Base-by-base conservation (phyloP, 2,113 vertebrate genomes). In the Tetraodon nigroviridis region DNA sequence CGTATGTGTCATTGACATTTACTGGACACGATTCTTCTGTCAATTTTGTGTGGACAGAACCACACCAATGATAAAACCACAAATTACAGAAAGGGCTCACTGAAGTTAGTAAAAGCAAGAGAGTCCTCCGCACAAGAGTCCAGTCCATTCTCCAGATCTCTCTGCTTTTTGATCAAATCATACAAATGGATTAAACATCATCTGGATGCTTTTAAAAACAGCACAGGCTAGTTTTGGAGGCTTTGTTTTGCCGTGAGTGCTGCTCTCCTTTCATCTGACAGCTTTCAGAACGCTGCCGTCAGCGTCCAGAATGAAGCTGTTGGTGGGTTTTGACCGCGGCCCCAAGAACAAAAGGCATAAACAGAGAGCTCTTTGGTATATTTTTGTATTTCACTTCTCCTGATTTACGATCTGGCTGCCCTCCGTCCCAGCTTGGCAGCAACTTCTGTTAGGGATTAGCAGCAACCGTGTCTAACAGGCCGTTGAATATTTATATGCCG, bases 401-500 rank as follows among this genome's bases (percentile, higher is more conserved):
- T 74, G 69, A 84, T 75, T 81, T 85, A 78, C 71, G 71, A 81
- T 70, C 60, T 74, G 72, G 57, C 75, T 81, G 76, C 69, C 80
- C 62, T 55, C 55, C 76, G 76, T 58, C 73, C 73, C 64, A 55
- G 58, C 62, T 75, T 74, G 78, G 81, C 76, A 80, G 71, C 15
- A n/a, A 61, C 73, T 67, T 58, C 45, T 62, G 54, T 55, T 32
- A 58, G 62, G 69, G 82, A 82, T 83, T 87, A 87, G 62, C 64
- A 67, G 78, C 80, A 80, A 70, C 68, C 72, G 58, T 58, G 68
- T 71, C 73, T 68, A 86, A 75, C 57, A 75, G 67, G 64, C 76
- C 78, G 81, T 81, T 82, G 81, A 86, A 86, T 85, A 86, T 87
- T 87, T 85, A 86, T 80, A 78, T 70, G 60, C 55, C 58, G 60